phyloP scores from a whole-genome alignment of 2,113 vertebrate genomes.

The pig (Sus scrofa) region T2T-Sscrofa CM000813.6:115377001-115377500 shows the following conservation, averaged over 20 bases:
- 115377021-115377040: neutral
- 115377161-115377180: constrained; percentile 40
- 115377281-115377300: constrained; percentile 9
- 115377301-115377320: neutral
- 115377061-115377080: neutral
- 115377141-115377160: constrained; percentile 1
- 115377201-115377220: neutral
- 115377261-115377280: neutral
- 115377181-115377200: constrained; percentile 18
- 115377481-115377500: no score
- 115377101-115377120: neutral
- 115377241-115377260: constrained; percentile 53
- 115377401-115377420: no score
- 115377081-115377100: neutral
- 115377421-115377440: no score
- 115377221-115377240: constrained; percentile 43
- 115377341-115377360: no score
- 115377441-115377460: no score
- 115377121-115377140: constrained; percentile 1
- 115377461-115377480: no score
- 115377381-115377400: no score
- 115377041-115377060: constrained; percentile 32
- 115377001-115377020: neutral
- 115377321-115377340: constrained; percentile 26
- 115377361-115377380: no score